These are phyloP conservation scores for Oryzias woworae DNA, from an alignment of 2,113 vertebrate genomes.

Conservation along the genomic window DNA sequence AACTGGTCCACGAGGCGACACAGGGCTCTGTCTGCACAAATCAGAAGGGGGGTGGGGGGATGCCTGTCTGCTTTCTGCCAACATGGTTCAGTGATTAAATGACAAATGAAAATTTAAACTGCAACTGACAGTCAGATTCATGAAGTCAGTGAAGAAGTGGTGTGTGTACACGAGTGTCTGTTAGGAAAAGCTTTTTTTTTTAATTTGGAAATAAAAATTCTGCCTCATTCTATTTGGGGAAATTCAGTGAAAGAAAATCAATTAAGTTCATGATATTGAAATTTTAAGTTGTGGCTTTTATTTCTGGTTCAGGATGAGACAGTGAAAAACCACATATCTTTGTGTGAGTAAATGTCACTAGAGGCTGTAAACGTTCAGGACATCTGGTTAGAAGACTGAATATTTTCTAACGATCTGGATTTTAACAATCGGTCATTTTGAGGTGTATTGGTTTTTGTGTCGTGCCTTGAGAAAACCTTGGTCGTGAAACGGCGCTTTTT, in stretches of 20 bases:
- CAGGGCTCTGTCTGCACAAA: slow-evolving; percentile 3
- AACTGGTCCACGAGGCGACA: slow-evolving; percentile 35
- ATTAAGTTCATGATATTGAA: slow-evolving; percentile 53
- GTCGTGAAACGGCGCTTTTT: too few relatives aligned
- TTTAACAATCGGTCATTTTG: too few relatives aligned
- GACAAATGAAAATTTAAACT: slow-evolving; percentile 47
- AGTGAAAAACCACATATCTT: slow-evolving; percentile 3
- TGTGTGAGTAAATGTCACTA: slow-evolving; percentile 53
- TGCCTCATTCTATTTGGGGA: slow-evolving; percentile 41
- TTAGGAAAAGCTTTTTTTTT: slow-evolving; percentile 8
- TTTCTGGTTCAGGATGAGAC: slow-evolving; percentile 53
- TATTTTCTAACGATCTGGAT: slow-evolving; percentile 1
- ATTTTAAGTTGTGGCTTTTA: slow-evolving; percentile 58
- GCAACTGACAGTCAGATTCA: slow-evolving; percentile 42
- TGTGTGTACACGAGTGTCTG: background rate
- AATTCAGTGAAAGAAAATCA: slow-evolving; percentile 16
- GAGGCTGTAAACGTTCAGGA: slow-evolving; percentile 42
- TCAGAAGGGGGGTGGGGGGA: background rate
- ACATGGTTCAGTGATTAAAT: slow-evolving; percentile 32
- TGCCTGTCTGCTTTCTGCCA: slow-evolving; percentile 19
- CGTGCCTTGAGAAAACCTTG: too few relatives aligned
- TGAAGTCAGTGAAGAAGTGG: slow-evolving; percentile 23
- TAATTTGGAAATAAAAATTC: background rate
- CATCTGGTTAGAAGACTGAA: slow-evolving; percentile 18
- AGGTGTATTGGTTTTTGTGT: too few relatives aligned